These are phyloP conservation scores for Latrodectus hesperus DNA, from an alignment of 2,888 invertebrate genomes.

Conservation along the genomic window DNA sequence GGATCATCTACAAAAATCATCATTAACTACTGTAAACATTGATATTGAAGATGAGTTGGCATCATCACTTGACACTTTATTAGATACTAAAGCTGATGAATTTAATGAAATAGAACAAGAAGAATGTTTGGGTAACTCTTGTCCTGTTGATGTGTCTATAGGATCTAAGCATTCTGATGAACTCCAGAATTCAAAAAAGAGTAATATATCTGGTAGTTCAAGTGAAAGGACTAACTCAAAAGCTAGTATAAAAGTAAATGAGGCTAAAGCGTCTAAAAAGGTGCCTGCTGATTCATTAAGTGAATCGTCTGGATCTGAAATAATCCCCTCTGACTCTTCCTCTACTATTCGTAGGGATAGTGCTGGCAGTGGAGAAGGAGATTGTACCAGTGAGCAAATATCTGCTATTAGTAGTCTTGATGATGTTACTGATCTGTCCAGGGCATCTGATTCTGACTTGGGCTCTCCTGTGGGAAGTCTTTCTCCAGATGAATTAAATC, in stretches of 20 bases:
- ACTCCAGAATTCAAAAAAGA: conserved; percentile 23
- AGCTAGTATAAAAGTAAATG: conserved; percentile 38
- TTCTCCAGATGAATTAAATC: conserved; percentile 54
- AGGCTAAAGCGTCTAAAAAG: conserved; percentile 9
- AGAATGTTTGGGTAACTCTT: conserved; percentile 37
- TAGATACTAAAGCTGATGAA: conserved; percentile 81
- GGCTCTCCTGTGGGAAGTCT: conserved; percentile 59
- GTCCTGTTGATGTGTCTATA: conserved; percentile 23
- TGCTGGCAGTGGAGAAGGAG: conserved; percentile 55
- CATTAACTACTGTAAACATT: conserved; percentile 89
- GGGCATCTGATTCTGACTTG: conserved; percentile 57
- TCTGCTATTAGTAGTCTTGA: conserved; percentile 67
- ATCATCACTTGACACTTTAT: conserved; percentile 91
- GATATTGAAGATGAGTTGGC: conserved; percentile 95
- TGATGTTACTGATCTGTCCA: conserved; percentile 44
- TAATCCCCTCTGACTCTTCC: conserved; percentile 67
- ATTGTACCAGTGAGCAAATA: conserved; percentile 67
- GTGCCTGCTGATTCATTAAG: conserved; percentile 39
- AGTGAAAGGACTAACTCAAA: conserved; percentile 50
- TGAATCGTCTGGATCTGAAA: conserved; percentile 64
- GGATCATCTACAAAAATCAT: conserved; percentile 89
- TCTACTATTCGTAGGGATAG: conserved; percentile 58
- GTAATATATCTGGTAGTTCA: conserved; percentile 37
- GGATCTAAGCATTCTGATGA: conserved; percentile 36
- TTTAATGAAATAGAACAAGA: conserved; percentile 51